phyloP scores from a whole-genome alignment of 2,888 invertebrate genomes.

The Trissonchulus latispiculum region DNA sequence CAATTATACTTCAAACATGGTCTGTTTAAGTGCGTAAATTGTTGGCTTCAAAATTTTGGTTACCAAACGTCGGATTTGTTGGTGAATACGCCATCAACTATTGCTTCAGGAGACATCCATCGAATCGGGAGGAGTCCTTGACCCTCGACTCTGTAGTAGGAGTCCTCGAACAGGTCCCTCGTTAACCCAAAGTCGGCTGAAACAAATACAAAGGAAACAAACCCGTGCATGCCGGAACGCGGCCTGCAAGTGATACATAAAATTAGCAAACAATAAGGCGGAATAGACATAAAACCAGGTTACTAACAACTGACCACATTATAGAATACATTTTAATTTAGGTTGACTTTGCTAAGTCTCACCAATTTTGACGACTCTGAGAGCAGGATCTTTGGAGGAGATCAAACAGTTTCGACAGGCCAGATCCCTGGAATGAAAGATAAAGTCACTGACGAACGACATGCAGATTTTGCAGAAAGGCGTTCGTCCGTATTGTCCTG shows the following conservation, averaged over 20 bases:
- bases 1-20: too few species aligned
- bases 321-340: neutral
- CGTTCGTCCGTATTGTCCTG: too few species aligned
- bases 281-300: too few species aligned
- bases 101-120: constrained; percentile 97
- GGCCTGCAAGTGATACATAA: too few species aligned
- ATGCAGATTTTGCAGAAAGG: too few species aligned
- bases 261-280: too few species aligned
- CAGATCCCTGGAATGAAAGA: constrained; percentile 60
- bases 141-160: constrained; percentile 90
- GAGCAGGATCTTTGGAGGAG: constrained; percentile 40
- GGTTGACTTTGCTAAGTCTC: too few species aligned
- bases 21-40: neutral
- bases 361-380: constrained; percentile 81
- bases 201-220: too few species aligned
- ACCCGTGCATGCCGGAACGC: too few species aligned
- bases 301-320: too few species aligned
- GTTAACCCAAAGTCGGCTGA: constrained; percentile 78
- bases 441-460: too few species aligned
- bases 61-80: constrained; percentile 91
- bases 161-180: constrained; percentile 88
- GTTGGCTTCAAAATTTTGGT: constrained; percentile 22
- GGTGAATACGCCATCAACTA: constrained; percentile 89
- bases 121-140: constrained; percentile 78
- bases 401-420: constrained; percentile 93